Evolutionary conservation across 35 echinoderm and acorn worm species (phyloP).

Genomic region (Hemicentrotus pulcherrimus): DNA sequence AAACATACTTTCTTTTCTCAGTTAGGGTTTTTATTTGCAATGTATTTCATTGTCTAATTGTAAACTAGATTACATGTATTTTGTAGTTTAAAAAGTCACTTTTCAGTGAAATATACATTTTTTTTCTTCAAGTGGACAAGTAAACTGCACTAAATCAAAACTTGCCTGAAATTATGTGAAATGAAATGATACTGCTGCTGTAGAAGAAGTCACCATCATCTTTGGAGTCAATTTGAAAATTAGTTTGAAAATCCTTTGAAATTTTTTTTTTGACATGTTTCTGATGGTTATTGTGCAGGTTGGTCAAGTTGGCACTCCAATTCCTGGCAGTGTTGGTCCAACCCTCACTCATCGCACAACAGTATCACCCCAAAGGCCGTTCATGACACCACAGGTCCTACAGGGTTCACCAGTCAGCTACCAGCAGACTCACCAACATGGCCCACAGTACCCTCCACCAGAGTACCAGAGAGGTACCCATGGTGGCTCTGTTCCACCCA

Average conservation of each 20-base stretch:
- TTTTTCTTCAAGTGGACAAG: too few species aligned
- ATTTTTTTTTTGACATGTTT: too few species aligned
- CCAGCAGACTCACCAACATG: not conserved
- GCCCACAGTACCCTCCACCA: not conserved
- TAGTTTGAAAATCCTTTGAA: not conserved
- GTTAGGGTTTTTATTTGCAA: too few species aligned
- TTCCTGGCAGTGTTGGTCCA: not conserved
- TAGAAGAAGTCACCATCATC: too few species aligned
- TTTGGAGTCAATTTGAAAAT: not conserved
- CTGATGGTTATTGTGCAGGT: not conserved
- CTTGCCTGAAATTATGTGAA: too few species aligned
- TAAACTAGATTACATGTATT: too few species aligned
- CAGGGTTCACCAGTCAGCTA: not conserved
- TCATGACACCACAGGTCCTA: not conserved
- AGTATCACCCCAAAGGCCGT: conserved; percentile 4
- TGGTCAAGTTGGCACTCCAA: not conserved
- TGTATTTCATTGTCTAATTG: too few species aligned
- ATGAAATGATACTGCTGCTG: too few species aligned
- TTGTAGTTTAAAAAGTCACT: too few species aligned
- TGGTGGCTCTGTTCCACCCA: not conserved
- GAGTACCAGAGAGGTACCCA: not conserved
- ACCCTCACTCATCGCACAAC: not conserved
- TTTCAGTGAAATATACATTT: too few species aligned
- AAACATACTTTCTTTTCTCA: too few species aligned
- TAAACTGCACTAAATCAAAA: too few species aligned